Evolutionary conservation across 1,140 invertebrate species (phyloP), one percentile per base, ranked within the genome.

Genomic region (Proctacanthus coquilletti): DNA sequence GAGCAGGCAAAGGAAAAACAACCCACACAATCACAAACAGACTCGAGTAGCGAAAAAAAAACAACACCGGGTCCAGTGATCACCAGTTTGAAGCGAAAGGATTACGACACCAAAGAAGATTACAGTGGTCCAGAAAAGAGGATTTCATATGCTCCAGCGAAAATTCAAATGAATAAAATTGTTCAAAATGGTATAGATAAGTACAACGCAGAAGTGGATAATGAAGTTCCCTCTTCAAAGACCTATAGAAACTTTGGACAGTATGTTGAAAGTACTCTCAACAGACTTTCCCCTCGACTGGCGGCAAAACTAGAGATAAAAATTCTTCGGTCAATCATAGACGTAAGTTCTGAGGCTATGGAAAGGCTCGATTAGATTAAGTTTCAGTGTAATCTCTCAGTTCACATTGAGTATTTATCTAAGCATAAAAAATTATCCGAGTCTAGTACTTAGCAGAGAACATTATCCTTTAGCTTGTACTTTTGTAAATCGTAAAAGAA

Each of bases 231-330:
- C 57, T 57, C 43, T 57, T 57, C 20, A 57, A 57, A 38, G 56
- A 57, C 47, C 44, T 57, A 9, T 57, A 53, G 44, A 57, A 56
- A 51, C 3, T 49, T 58, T 11, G 55, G 55, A 3, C 32, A 56
- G 13, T 58, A 58, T 30, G 55, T 58, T 27, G 51, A 55, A 18
- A 58, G 56, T 43, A 50, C 55, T 29, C 53, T 58, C 51, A 58
- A 58, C 45, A 46, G 55, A 34, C 44, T 58, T 21, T 47, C 48
- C 36, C 21, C 35, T 11, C 45, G 51, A 1, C 44, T 42, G 11
- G 52, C 55, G 9, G 51, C 52, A 25, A 58, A 56, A 39, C 38
- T 58, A n/a, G 55, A 58, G 40, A 29, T 58, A 29, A 45, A 46
- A 34, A 58, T 58, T 17, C 35, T 58, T 13, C 49, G 51, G 11